These are phyloP conservation scores for Myotis daubentonii DNA, from an alignment of 2,797 vertebrate genomes.

Conservation along the genomic window DNA sequence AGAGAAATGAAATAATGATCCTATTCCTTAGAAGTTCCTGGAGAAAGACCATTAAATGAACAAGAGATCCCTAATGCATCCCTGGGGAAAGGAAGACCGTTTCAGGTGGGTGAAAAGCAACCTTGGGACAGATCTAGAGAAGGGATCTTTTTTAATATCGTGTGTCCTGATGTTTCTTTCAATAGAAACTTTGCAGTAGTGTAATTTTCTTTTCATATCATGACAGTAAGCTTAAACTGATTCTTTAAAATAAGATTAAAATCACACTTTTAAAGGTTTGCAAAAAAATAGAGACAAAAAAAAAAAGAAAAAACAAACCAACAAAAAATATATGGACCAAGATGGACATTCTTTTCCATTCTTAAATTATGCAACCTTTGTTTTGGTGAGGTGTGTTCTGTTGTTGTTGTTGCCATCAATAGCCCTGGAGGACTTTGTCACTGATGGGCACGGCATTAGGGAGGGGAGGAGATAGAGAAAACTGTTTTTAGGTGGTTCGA, in stretches of 20 bases:
- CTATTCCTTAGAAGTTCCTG: background rate
- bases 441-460: background rate
- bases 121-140: background rate
- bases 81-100: background rate
- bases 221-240: background rate
- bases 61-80: background rate
- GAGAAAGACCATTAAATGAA: background rate
- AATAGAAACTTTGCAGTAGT: background rate
- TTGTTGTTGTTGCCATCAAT: too few relatives aligned
- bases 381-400: too few relatives aligned
- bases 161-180: background rate
- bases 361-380: background rate
- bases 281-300: background rate
- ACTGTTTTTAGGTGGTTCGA: background rate
- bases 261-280: background rate
- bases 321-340: background rate
- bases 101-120: background rate
- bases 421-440: background rate
- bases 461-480: background rate
- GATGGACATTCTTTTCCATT: background rate
- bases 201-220: background rate
- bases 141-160: background rate
- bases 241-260: constrained; percentile 15
- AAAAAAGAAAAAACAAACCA: too few relatives aligned
- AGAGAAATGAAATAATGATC: background rate